Evolutionary conservation across 2,113 vertebrate species (phyloP), one percentile per base, ranked within the genome.

Genomic region (Ictalurus furcatus): DNA sequence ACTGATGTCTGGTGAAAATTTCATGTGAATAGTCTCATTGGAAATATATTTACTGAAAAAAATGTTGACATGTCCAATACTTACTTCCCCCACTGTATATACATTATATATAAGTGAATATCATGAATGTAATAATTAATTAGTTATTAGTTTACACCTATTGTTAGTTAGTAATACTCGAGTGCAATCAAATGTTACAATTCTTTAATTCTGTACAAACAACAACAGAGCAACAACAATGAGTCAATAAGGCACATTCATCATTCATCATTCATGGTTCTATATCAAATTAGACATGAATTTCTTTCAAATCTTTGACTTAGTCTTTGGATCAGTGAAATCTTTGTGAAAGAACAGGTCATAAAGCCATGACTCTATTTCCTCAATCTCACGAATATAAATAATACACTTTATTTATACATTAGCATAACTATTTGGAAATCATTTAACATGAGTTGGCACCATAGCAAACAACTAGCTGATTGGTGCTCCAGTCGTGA

Each of bases 401-500:
- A 84, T 63, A 84, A 8, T 23, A 61, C 54, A 37, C 30, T 34
- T 56, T 82, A 6, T 69, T 87, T 81, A 54, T 79, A 78, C 59
- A 79, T 65, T 52, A 81, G 44, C 76, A 23, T 1, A 80, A 87
- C 44, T 30, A 19, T 65, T 25, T 40, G 44, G 58, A 19, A 6
- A n/a, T 79, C 7, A 67, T 86, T 23, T 76, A 34, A 30, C 69
- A 40, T 25, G 13, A 9, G 9, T 67, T 59, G 54, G 34, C 12
- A 30, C 13, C 5, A 11, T 52, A 34, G 17, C 2, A 54, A 76
- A 81, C 91, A 0, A 81, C 94, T 96, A 96, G 93, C 95, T 96
- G 91, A 96, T 96, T 2, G 96, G 94, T 0, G 95, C 96, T 74
- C 96, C 96, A 0, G 96, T 96, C 48, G 96, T 96, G 5, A 96